A percentile compares a stretch with the other conserved stretches of the same genome.
phyloP scores from a whole-genome alignment of 1,140 invertebrate genomes.

The Drosophila obscura region DNA sequence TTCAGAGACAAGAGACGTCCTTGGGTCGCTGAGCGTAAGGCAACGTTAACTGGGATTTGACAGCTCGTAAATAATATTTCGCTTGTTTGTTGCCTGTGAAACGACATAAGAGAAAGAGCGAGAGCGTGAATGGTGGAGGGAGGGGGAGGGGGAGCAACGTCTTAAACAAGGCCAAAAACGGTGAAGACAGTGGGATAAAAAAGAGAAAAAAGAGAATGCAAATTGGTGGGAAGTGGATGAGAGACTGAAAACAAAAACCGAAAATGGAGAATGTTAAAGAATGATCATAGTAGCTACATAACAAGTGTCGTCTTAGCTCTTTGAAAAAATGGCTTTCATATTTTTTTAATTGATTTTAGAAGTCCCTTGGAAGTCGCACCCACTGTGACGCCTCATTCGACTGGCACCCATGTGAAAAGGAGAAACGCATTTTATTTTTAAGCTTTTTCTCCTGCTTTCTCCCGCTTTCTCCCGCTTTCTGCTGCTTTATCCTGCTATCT shows the following conservation, averaged over 20 bases:
- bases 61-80: conserved; percentile 84
- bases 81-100: conserved; percentile 68
- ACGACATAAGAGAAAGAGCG: conserved; percentile 3
- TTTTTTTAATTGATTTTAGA: neutral
- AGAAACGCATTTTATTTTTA: conserved; percentile 79
- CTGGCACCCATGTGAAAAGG: conserved; percentile 54
- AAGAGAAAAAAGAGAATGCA: neutral
- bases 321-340: neutral
- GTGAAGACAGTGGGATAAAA: conserved; percentile 43
- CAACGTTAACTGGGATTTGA: conserved; percentile 83
- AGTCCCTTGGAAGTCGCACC: neutral
- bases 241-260: neutral
- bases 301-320: neutral
- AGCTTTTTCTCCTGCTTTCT: conserved; percentile 43
- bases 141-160: conserved; percentile 57
- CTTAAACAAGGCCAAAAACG: conserved; percentile 59
- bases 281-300: neutral
- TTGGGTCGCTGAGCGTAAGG: conserved; percentile 60
- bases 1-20: conserved; percentile 36
- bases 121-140: neutral
- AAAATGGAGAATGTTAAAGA: neutral
- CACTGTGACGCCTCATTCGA: conserved; percentile 27
- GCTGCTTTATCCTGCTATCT: conserved; percentile 8
- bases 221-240: neutral
- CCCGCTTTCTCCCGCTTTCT: neutral